Conservation (phyloP, 2,888 invertebrate species). For the Torymus auratus region DNA sequence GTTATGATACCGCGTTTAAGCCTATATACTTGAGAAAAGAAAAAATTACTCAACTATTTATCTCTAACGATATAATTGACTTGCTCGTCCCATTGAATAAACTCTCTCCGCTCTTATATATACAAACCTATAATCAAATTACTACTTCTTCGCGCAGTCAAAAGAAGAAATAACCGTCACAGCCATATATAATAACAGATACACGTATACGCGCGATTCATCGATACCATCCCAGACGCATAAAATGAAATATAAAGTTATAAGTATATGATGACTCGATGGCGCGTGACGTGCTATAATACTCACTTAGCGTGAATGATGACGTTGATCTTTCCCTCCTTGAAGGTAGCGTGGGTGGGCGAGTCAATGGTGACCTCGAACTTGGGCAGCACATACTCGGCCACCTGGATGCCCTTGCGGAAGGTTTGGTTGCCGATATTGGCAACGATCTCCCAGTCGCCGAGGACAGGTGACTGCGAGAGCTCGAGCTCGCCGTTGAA, state of each 20-base stretch:
- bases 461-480: constrained; percentile 89
- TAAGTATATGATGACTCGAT: not conserved
- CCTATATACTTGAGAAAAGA: not conserved
- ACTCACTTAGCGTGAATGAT: constrained; percentile 89
- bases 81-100: not conserved
- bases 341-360: constrained; percentile 88
- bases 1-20: too few species aligned
- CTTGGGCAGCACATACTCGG: constrained; percentile 95
- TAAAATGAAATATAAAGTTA: too few species aligned
- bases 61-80: not conserved
- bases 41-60: not conserved
- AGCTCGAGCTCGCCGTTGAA: constrained; percentile 86
- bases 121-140: too few species aligned
- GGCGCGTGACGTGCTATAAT: not conserved
- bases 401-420: constrained; percentile 87
- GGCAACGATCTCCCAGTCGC: constrained; percentile 90
- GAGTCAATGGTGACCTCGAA: constrained; percentile 92
- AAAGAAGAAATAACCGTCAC: too few species aligned
- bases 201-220: too few species aligned
- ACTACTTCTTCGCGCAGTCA: too few species aligned
- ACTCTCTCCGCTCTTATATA: too few species aligned
- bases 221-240: too few species aligned
- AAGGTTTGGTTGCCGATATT: constrained; percentile 82
- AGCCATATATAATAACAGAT: too few species aligned
- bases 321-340: constrained; percentile 86